Conservation (phyloP, 1,140 invertebrate species). For the Adoxophyes honmai region DNA sequence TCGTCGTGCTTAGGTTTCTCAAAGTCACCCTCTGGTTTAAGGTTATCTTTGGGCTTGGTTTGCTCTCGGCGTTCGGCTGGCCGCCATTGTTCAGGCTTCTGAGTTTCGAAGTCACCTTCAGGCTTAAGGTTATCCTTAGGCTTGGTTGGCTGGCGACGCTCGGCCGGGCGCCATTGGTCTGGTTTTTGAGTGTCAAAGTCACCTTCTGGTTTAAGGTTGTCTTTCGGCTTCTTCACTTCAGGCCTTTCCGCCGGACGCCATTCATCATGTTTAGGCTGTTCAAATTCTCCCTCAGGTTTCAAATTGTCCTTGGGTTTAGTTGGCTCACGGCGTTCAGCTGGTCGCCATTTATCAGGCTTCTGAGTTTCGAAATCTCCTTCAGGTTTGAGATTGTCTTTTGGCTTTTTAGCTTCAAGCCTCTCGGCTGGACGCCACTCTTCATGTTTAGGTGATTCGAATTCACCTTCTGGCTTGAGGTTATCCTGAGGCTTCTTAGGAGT, state of each 20-base stretch:
- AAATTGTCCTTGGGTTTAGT: slow-evolving; percentile 64
- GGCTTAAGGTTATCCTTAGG: slow-evolving; percentile 75
- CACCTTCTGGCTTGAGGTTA: slow-evolving; percentile 79
- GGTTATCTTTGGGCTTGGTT: slow-evolving; percentile 64
- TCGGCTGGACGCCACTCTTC: slow-evolving; percentile 67
- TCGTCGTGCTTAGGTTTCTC: slow-evolving; percentile 50
- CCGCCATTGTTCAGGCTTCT: slow-evolving; percentile 53
- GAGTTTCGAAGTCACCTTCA: slow-evolving; percentile 81
- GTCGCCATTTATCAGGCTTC: slow-evolving; percentile 66
- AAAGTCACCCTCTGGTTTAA: slow-evolving; percentile 76
- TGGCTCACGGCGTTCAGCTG: slow-evolving; percentile 58
- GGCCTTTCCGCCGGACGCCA: slow-evolving; percentile 71
- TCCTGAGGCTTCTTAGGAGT: slow-evolving; percentile 65
- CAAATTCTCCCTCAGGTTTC: slow-evolving; percentile 78
- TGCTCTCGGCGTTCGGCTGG: slow-evolving; percentile 44
- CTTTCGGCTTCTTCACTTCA: slow-evolving; percentile 71
- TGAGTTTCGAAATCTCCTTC: slow-evolving; percentile 77
- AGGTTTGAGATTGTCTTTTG: slow-evolving; percentile 76
- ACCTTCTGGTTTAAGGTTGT: slow-evolving; percentile 79
- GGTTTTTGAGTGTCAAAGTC: slow-evolving; percentile 72
- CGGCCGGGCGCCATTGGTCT: slow-evolving; percentile 63
- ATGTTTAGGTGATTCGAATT: slow-evolving; percentile 74
- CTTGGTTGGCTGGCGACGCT: slow-evolving; percentile 57
- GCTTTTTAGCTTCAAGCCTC: slow-evolving; percentile 59
- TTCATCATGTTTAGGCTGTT: slow-evolving; percentile 55